Conservation (phyloP, 2,888 invertebrate species). For the Hirtodrosophila confusa region DNA sequence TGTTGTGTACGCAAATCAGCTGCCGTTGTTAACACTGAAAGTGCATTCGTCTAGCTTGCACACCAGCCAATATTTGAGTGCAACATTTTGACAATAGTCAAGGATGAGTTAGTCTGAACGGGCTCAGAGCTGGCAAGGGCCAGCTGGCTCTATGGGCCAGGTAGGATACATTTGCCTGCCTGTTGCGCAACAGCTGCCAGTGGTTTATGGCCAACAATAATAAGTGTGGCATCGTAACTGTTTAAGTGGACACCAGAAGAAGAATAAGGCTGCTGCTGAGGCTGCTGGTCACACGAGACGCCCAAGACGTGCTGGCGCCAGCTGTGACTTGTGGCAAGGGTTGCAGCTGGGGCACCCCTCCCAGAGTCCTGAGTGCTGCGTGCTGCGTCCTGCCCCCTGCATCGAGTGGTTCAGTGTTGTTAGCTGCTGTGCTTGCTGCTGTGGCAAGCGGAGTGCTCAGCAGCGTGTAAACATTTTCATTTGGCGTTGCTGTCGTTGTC, state of each 20-base stretch:
- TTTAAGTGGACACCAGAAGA: constrained; percentile 1
- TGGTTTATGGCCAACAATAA: constrained; percentile 25
- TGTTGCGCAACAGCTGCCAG: constrained; percentile 29
- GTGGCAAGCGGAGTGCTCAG: constrained; percentile 60
- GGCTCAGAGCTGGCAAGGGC: not conserved
- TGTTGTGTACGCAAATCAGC: too few species aligned
- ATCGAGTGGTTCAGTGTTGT: constrained; percentile 21
- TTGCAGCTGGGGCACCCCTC: constrained; percentile 1
- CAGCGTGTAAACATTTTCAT: constrained; percentile 76
- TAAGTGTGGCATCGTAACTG: constrained; percentile 8
- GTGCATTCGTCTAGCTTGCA: too few species aligned
- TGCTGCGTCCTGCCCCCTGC: not conserved
- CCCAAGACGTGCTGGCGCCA: constrained; percentile 68
- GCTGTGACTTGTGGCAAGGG: constrained; percentile 31
- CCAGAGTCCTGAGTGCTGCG: too few species aligned
- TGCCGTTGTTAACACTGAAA: too few species aligned
- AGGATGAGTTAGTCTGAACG: not conserved
- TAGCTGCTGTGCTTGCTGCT: constrained; percentile 23
- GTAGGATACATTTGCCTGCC: constrained; percentile 9
- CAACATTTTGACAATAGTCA: too few species aligned
- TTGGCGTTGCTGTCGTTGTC: constrained; percentile 43
- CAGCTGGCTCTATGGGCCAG: not conserved
- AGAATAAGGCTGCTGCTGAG: not conserved
- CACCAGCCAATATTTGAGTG: too few species aligned
- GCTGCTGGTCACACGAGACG: constrained; percentile 46